A percentile compares a stretch with the other conserved stretches of the same genome.
Evolutionary conservation across 2,113 vertebrate species (phyloP).

Genomic region (Pseudonaja textilis): DNA sequence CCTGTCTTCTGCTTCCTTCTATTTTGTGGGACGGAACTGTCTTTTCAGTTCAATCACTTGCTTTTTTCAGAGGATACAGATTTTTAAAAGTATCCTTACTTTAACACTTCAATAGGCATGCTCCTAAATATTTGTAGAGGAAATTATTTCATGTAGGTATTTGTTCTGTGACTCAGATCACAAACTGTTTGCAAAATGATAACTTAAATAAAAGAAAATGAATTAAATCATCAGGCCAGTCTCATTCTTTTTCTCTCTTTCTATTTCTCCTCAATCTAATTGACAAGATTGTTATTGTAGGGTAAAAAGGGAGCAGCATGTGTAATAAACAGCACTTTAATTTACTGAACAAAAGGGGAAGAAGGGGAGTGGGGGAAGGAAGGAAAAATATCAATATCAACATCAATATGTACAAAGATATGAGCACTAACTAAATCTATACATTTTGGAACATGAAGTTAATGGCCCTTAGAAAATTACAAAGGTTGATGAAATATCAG

Average conservation of each 20-base stretch:
- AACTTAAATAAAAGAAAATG: neutral
- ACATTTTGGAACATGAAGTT: neutral
- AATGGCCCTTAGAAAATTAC: neutral
- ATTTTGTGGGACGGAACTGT: neutral
- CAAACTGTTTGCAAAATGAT: neutral
- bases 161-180: neutral
- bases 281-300: neutral
- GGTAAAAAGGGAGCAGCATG: neutral
- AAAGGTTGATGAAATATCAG: neutral
- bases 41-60: neutral
- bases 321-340: neutral
- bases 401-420: neutral
- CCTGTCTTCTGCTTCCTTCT: neutral
- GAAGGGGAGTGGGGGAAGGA: neutral
- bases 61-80: constrained; percentile 2
- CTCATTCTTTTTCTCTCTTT: neutral
- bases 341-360: neutral
- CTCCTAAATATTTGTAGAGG: neutral
- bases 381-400: neutral
- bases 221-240: neutral
- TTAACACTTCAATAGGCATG: neutral
- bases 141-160: neutral
- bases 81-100: neutral
- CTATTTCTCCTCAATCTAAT: neutral
- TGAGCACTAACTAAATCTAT: neutral